Conservation (phyloP, 1,140 invertebrate genomes). For the Lutraria rhynchaena region DNA sequence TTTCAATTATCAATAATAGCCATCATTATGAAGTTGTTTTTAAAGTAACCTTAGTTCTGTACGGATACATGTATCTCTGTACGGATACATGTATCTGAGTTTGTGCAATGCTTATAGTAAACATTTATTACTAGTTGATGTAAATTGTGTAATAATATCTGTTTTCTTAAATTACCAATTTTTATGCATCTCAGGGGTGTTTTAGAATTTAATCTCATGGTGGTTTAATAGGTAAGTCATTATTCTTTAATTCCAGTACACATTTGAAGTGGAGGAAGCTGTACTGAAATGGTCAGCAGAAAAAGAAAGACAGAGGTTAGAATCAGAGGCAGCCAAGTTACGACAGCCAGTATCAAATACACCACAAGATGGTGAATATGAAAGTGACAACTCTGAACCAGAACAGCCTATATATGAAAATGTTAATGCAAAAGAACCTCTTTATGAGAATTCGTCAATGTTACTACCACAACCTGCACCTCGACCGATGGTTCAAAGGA, state of each 20-base stretch:
- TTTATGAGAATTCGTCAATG: slow-evolving; percentile 33
- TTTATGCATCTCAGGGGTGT: no score
- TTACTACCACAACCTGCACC: slow-evolving; percentile 36
- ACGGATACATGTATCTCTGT: no score
- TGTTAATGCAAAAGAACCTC: slow-evolving; percentile 13
- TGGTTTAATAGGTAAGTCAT: no score
- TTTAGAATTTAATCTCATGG: no score
- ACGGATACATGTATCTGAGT: no score
- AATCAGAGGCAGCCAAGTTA: slow-evolving; percentile 9
- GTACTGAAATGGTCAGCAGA: slow-evolving; percentile 71
- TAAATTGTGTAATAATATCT: no score
- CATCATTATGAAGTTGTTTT: no score
- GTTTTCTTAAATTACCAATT: no score
- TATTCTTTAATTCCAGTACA: slow-evolving; percentile 64
- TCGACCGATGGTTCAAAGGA: not conserved
- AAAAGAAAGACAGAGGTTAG: slow-evolving; percentile 58
- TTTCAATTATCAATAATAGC: no score
- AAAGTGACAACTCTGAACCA: slow-evolving; percentile 13
- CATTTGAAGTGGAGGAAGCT: slow-evolving; percentile 73
- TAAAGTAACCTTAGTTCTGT: no score
- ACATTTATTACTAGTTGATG: no score
- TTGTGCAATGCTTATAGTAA: no score
- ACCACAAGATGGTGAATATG: not conserved
- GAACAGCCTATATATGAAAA: slow-evolving; percentile 46
- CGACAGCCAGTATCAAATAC: not conserved